A percentile compares a stretch with the other conserved stretches of the same genome.
These are phyloP conservation scores for Abramis brama DNA, from an alignment of 2,113 vertebrate genomes.

Conservation along the genomic window DNA sequence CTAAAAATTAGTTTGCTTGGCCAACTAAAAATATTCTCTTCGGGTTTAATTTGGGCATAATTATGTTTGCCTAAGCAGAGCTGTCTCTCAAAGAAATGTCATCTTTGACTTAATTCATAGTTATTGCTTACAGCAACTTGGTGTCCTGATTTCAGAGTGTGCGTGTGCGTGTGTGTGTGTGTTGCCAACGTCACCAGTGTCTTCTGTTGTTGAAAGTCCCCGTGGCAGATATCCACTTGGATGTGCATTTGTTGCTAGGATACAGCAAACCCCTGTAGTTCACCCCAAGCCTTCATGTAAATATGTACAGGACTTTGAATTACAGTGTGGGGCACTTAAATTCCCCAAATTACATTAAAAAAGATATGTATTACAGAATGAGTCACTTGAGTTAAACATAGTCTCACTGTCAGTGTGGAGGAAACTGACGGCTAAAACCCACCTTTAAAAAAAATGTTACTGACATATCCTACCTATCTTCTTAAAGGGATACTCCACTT, in stretches of 20 bases:
- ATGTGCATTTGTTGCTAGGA: conserved; percentile 39
- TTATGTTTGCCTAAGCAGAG: not conserved
- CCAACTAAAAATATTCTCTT: not conserved
- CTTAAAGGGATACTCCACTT: too few species aligned
- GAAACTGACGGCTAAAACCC: not conserved
- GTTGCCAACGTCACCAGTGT: conserved; percentile 13
- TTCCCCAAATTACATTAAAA: not conserved
- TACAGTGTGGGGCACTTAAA: not conserved
- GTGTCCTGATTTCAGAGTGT: conserved; percentile 10
- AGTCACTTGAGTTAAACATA: not conserved
- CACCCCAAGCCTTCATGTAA: not conserved
- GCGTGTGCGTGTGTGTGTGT: not conserved
- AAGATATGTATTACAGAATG: conserved; percentile 12
- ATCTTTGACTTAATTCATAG: conserved; percentile 7
- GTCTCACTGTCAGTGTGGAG: not conserved
- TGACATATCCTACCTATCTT: not conserved
- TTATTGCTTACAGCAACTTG: conserved; percentile 29
- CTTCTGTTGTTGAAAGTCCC: conserved; percentile 29
- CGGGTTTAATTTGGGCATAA: not conserved
- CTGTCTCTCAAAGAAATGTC: conserved; percentile 3
- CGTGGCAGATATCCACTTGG: conserved; percentile 38
- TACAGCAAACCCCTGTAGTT: conserved; percentile 29
- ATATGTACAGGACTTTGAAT: conserved; percentile 6
- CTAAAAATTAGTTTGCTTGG: not conserved
- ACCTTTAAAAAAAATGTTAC: not conserved